Evolutionary conservation across 1,140 invertebrate genomes (phyloP).

Genomic region (Lepidurus couesii): DNA sequence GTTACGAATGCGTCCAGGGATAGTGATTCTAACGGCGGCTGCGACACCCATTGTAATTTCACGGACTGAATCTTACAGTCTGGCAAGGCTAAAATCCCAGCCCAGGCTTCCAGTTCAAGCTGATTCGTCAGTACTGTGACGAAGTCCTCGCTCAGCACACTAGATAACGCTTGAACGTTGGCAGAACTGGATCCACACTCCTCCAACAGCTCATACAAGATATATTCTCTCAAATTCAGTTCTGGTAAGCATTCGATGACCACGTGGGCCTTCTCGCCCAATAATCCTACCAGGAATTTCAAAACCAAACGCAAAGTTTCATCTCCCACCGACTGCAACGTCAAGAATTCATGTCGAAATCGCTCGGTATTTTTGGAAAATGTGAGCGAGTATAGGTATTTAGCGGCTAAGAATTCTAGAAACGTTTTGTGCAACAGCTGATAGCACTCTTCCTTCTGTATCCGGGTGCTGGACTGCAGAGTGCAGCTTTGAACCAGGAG

Average conservation of each 20-base stretch:
- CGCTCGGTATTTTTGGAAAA: slow-evolving; percentile 13
- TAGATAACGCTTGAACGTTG: slow-evolving; percentile 29
- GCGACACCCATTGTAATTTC: slow-evolving; percentile 27
- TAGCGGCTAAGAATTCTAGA: slow-evolving; percentile 33
- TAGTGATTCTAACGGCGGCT: slow-evolving; percentile 10
- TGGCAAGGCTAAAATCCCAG: slow-evolving; percentile 27
- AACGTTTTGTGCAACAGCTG: slow-evolving; percentile 34
- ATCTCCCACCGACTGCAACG: background rate
- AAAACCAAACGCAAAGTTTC: slow-evolving; percentile 30
- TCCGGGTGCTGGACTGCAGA: slow-evolving; percentile 15
- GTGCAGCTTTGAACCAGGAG: slow-evolving; percentile 33
- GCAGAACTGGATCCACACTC: slow-evolving; percentile 27
- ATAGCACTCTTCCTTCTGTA: slow-evolving; percentile 33
- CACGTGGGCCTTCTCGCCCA: slow-evolving; percentile 28
- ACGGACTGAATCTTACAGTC: slow-evolving; percentile 31
- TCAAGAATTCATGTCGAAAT: background rate
- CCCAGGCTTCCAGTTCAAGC: slow-evolving; percentile 35
- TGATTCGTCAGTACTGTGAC: slow-evolving; percentile 30
- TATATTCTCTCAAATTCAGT: slow-evolving; percentile 30
- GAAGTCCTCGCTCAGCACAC: slow-evolving; percentile 30
- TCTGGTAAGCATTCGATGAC: slow-evolving; percentile 23
- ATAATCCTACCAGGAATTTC: slow-evolving; percentile 33
- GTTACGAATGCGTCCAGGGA: slow-evolving; percentile 27
- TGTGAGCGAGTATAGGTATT: slow-evolving; percentile 27
- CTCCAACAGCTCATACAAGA: slow-evolving; percentile 33